Base-by-base conservation (phyloP, 2,797 vertebrate species). In the Chelon auratus region DNA sequence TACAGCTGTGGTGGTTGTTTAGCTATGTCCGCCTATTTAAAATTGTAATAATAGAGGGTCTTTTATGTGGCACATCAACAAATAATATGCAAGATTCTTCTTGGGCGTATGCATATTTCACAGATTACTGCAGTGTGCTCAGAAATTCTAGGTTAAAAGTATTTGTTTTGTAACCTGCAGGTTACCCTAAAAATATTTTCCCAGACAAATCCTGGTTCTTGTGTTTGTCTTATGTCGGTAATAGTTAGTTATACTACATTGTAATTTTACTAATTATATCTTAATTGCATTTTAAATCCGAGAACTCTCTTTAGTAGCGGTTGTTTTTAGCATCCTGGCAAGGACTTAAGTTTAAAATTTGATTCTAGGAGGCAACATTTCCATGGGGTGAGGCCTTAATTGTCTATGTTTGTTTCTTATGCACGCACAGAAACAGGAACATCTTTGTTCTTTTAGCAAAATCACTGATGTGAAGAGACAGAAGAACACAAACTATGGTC, bases 191-290 rank as follows among this genome's bases (percentile, higher is more conserved):
- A 26, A 47, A 9, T 9, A 9, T 18, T 18, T 8, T 18, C n/a
- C n/a, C 17, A 18, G 42, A 72, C 33, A 54, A 22, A n/a, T 42
- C 4, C 39, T 30, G 10, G 22, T 54, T 68, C 22, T 4, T 36
- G 18, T 20, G n/a, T 20, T n/a, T 48, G 10, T 51, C 13, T 60
- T 17, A n/a, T 59, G 51, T 57, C 33, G 55, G 37, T 0, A 36
- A 65, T 22, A 45, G 5, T 11, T 39, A 10, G 10, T 48, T 71
- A 17, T 36, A 30, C 10, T 14, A 14, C 36, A 58, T 26, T 67
- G 17, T 40, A 68, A 62, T 64, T 68, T 57, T 0, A 55, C 51
- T 72, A 42, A 79, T 63, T 53, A 36, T 26, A 45, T 45, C 22
- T 30, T 36, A 52, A 70, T 36, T 73, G 54, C 48, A 26, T 50